Base-by-base conservation (phyloP, 2,797 vertebrate species). In the Neoniphon sammara region DNA sequence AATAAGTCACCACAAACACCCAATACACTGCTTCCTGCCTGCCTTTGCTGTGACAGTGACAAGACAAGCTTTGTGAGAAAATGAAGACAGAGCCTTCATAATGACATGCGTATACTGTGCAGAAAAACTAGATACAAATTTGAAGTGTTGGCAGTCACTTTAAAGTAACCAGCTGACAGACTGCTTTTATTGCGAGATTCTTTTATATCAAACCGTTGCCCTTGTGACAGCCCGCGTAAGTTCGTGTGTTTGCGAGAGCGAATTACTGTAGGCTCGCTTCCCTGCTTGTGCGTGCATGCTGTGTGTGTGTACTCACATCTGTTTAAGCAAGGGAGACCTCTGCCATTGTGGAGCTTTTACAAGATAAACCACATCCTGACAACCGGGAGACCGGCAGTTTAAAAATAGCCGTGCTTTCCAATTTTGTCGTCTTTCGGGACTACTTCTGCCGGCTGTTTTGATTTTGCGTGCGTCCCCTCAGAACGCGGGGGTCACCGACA, bases 331-430 rank as follows among this genome's bases (percentile, higher is more conserved):
- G 83, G 88, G 85, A 84, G 87, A 90, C 86, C 88, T 89, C 63
- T 90, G 85, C 84, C 90, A 92, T 92, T 93, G 90, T 93, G 89
- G 82, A 79, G 88, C 66, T 74, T 82, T 85, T 85, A 82, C 80
- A 63, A 72, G 66, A 66, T 72, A 81, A 79, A 77, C 85, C 67
- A 74, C 84, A 89, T 91, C 88, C 90, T 93, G 92, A 89, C 91
- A 90, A 83, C 82, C 44, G 81, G 80, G 78, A 90, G 85, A 77
- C 66, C 66, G 88, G 67, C 3, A 55, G 69, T 80, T 86, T 94
- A 94, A 93, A 93, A 91, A 92, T 94, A 94, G 78, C 76, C 68
- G 78, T 56, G 61, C 83, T 88, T 89, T 91, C 92, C 92, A 92
- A 89, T 91, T 93, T 93, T 90, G 91, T 81, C 83, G 78, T 87